These are phyloP conservation scores for Diarsia mendica DNA, from an alignment of 2,888 invertebrate species.

Conservation along the genomic window DNA sequence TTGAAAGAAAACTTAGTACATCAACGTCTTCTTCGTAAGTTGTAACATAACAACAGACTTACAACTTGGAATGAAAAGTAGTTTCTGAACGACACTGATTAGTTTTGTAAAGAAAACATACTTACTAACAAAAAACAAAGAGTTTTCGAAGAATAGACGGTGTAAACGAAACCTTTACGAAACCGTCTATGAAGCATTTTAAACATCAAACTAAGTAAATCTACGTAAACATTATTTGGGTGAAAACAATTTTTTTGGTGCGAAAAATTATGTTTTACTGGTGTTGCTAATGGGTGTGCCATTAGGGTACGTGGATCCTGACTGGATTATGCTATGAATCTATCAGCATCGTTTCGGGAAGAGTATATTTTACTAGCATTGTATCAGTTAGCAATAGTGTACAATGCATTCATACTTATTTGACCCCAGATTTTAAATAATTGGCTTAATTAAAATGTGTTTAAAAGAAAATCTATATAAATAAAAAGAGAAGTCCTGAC, in stretches of 20 bases:
- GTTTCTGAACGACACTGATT: conserved; percentile 11
- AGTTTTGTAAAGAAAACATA: background rate
- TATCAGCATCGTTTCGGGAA: background rate
- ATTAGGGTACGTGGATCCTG: too few relatives aligned
- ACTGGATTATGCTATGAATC: background rate
- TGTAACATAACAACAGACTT: conserved; percentile 24
- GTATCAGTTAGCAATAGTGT: background rate
- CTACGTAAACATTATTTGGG: too few relatives aligned
- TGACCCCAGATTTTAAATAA: background rate
- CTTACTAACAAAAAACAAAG: background rate
- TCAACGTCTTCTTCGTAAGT: conserved; percentile 14
- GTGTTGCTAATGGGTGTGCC: too few relatives aligned
- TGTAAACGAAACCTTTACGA: too few relatives aligned
- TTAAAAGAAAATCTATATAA: too few relatives aligned
- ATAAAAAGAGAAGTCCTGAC: too few relatives aligned
- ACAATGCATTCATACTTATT: background rate
- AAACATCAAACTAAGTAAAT: too few relatives aligned
- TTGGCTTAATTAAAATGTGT: background rate
- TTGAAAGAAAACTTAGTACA: conserved; percentile 32
- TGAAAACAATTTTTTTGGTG: too few relatives aligned
- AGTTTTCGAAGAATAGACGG: background rate
- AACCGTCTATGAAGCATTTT: too few relatives aligned
- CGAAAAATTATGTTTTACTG: too few relatives aligned
- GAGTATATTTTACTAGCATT: background rate
- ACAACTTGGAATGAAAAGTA: conserved; percentile 6